Conservation (phyloP, 2,113 vertebrate species). For the Acrocephalus arundinaceus region DNA sequence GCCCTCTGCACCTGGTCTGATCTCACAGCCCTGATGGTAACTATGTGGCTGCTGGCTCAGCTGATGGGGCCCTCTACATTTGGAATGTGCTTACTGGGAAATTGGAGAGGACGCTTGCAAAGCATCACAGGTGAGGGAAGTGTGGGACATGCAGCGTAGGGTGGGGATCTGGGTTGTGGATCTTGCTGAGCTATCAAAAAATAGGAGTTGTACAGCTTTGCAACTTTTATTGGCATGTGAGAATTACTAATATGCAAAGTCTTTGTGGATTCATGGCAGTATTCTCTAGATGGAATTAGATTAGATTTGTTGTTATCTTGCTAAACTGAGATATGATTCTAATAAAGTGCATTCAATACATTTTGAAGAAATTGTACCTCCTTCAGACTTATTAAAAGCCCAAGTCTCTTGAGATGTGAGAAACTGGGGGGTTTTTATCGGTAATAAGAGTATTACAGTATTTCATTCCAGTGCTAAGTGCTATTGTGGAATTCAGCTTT, state of each 20-base stretch:
- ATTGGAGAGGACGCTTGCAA: slow-evolving; percentile 84
- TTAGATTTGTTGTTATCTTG: background rate
- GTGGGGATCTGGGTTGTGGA: background rate
- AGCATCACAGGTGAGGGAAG: slow-evolving; percentile 86
- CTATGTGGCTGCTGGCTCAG: slow-evolving; percentile 89
- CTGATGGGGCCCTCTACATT: slow-evolving; percentile 87
- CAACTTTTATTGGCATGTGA: background rate
- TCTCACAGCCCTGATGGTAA: slow-evolving; percentile 86
- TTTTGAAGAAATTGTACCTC: background rate
- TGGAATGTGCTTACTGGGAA: slow-evolving; percentile 94
- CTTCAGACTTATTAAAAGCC: background rate
- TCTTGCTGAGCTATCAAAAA: background rate
- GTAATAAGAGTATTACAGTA: background rate
- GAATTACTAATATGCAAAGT: background rate
- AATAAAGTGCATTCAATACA: background rate
- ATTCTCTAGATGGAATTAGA: background rate
- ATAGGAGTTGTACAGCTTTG: background rate
- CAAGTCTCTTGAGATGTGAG: background rate
- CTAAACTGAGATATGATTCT: background rate
- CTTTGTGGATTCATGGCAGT: background rate
- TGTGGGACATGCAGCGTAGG: background rate
- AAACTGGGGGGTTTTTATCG: background rate
- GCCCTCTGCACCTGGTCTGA: background rate
- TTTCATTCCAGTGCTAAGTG: background rate
- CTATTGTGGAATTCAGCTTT: background rate